Percentiles rank a stretch among this genome's conserved stretches.
Conservation (phyloP, 2,113 vertebrate species). For the Sebastes schlegelii region DNA sequence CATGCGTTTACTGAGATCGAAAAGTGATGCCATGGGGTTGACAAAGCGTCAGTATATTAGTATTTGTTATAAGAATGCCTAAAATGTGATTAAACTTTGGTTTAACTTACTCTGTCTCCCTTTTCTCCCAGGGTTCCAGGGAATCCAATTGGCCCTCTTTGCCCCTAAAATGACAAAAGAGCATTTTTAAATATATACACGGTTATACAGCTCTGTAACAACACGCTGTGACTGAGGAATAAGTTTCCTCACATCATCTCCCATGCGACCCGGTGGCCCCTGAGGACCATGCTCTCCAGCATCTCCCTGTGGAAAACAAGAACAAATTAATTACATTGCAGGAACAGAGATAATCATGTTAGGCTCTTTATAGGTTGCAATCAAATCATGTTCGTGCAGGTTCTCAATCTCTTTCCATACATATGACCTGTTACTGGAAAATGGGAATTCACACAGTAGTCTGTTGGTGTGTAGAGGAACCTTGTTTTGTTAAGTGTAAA, state of each 20-base stretch:
- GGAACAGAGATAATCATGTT: conserved; percentile 16
- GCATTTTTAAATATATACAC: neutral
- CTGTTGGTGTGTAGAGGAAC: neutral
- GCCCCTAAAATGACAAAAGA: conserved; percentile 75
- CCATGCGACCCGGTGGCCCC: conserved; percentile 81
- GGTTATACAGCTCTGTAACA: neutral
- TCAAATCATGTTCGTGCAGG: neutral
- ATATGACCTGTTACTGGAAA: neutral
- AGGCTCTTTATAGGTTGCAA: conserved; percentile 1
- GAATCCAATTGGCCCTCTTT: conserved; percentile 82
- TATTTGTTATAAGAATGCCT: neutral
- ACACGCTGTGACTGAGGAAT: neutral
- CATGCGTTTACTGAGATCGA: too few species aligned
- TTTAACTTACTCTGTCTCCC: conserved; percentile 81
- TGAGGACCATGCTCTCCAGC: conserved; percentile 72
- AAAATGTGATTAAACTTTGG: neutral
- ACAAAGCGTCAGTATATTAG: too few species aligned
- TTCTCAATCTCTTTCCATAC: neutral
- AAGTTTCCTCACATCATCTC: conserved; percentile 81
- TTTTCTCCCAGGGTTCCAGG: conserved; percentile 81
- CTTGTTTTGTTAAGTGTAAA: neutral
- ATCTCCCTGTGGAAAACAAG: conserved; percentile 75
- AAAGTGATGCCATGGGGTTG: too few species aligned
- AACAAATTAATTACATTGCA: conserved; percentile 9
- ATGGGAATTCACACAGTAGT: neutral